Conservation (phyloP, 30 jellyfish, hydroid and myxozoan genomes). For the Sanderia malayensis region DNA sequence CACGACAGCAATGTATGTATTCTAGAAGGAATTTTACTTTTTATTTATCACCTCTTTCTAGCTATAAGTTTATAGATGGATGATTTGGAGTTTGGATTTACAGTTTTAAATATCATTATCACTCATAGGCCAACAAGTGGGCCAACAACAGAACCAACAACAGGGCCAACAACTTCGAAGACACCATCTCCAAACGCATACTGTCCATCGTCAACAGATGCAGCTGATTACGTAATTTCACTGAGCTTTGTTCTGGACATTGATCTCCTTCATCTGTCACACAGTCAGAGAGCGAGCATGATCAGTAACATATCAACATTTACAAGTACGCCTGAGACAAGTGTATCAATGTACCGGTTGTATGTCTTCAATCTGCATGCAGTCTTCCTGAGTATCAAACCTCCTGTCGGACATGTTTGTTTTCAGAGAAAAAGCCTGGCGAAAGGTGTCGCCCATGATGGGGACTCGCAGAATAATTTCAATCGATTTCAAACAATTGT, state of each 20-base stretch:
- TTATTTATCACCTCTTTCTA: too few species aligned
- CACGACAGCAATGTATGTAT: too few species aligned
- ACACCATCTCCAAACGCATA: constrained; percentile 4
- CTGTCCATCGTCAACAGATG: constrained; percentile 23
- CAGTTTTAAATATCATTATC: too few species aligned
- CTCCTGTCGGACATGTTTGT: constrained; percentile 39
- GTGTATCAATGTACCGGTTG: constrained; percentile 24
- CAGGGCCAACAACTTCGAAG: neutral
- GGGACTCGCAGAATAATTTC: constrained; percentile 30
- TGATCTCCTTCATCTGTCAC: constrained; percentile 5
- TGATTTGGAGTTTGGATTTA: too few species aligned
- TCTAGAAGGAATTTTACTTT: too few species aligned
- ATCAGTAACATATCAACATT: constrained; percentile 18
- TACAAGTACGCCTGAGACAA: neutral
- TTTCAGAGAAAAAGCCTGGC: constrained; percentile 1
- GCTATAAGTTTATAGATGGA: too few species aligned
- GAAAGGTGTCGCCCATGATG: constrained; percentile 38
- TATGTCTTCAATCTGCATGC: neutral
- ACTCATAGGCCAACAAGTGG: too few species aligned
- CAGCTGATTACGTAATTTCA: constrained; percentile 23
- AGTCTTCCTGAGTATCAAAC: neutral
- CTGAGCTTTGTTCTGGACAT: constrained; percentile 30
- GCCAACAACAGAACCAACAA: too few species aligned
- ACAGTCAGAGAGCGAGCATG: constrained; percentile 13
- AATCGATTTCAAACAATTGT: constrained; percentile 24